These are phyloP conservation scores for Zaprionus tsacasi DNA, from an alignment of 1,140 invertebrate species.

Conservation along the genomic window DNA sequence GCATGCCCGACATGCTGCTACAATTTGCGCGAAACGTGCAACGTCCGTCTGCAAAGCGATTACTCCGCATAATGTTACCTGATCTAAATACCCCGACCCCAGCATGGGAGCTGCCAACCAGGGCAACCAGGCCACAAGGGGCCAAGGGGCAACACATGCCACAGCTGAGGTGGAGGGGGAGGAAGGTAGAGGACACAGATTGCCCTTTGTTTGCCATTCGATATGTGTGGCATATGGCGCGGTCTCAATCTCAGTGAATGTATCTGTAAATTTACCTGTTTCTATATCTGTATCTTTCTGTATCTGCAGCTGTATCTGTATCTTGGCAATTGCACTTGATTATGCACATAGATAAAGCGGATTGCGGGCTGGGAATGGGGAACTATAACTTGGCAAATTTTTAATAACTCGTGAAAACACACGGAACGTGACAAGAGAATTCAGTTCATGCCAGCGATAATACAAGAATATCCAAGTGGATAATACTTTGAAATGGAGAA, in stretches of 20 bases:
- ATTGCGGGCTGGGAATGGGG: neutral
- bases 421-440: constrained; percentile 58
- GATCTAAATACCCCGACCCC: constrained; percentile 59
- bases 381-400: constrained; percentile 45
- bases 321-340: constrained; percentile 59
- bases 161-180: neutral
- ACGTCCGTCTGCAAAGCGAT: constrained; percentile 61
- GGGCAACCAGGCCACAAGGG: neutral
- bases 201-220: constrained; percentile 12
- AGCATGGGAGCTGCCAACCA: constrained; percentile 4
- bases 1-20: constrained; percentile 39
- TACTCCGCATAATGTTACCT: constrained; percentile 59
- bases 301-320: neutral
- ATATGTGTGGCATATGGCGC: constrained; percentile 62
- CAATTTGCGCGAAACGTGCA: constrained; percentile 74
- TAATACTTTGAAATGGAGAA: neutral
- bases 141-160: constrained; percentile 37
- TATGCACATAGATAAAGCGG: constrained; percentile 32
- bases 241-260: constrained; percentile 18
- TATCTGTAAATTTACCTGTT: constrained; percentile 26
- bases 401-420: constrained; percentile 71
- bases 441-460: neutral
- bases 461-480: neutral
- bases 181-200: neutral
- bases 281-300: constrained; percentile 15